These are phyloP conservation scores for Tachypleus tridentatus DNA, from an alignment of 1,140 invertebrate genomes.

Conservation along the genomic window DNA sequence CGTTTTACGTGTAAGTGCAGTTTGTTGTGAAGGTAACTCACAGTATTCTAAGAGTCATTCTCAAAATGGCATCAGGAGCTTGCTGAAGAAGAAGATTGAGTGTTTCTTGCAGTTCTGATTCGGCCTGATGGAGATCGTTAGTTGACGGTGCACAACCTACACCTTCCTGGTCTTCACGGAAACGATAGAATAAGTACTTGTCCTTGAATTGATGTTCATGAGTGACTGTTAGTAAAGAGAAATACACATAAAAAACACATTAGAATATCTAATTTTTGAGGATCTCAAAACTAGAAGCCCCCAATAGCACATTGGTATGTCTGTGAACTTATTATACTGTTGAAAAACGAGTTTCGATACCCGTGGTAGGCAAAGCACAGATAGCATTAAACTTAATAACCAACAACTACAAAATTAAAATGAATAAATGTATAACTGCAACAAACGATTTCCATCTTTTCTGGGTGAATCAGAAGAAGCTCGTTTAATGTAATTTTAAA, in stretches of 20 bases:
- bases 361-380: no score
- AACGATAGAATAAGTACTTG: slow-evolving; percentile 70
- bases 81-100: slow-evolving; percentile 51
- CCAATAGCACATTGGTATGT: no score
- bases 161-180: slow-evolving; percentile 47
- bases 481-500: no score
- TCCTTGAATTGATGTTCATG: slow-evolving; percentile 68
- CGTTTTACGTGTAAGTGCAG: no score
- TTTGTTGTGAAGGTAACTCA: slow-evolving; percentile 37
- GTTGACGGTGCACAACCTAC: slow-evolving; percentile 27
- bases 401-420: no score
- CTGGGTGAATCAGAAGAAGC: no score
- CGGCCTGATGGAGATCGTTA: slow-evolving; percentile 47
- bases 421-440: no score
- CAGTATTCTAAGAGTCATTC: slow-evolving; percentile 69
- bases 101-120: slow-evolving; percentile 53
- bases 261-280: not conserved
- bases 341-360: no score
- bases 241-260: not conserved
- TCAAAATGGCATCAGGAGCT: slow-evolving; percentile 58
- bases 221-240: not conserved
- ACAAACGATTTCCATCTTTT: no score
- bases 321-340: no score
- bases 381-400: no score
- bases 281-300: no score